phyloP scores from a whole-genome alignment of 2,113 vertebrate genomes.

The Urocitellus parryii region DNA sequence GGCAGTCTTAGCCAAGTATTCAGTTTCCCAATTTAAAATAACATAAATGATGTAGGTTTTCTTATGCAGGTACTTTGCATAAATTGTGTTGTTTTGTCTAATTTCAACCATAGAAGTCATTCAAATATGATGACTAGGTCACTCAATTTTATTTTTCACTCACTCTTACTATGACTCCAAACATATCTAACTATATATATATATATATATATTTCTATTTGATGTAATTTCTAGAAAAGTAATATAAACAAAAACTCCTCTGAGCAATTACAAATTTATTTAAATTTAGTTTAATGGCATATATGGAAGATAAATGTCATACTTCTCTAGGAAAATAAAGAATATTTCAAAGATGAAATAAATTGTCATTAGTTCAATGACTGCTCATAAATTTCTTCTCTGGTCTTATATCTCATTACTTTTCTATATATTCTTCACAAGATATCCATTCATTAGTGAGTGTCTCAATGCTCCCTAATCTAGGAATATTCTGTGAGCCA shows the following conservation, averaged over 20 bases:
- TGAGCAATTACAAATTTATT: background rate
- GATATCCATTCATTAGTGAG: background rate
- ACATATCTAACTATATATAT: background rate
- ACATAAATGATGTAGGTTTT: background rate
- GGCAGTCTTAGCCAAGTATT: slow-evolving; percentile 33
- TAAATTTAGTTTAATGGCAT: background rate
- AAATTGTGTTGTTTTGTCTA: background rate
- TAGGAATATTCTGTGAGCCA: background rate
- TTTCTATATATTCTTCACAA: background rate
- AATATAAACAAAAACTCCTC: background rate
- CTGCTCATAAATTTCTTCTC: background rate
- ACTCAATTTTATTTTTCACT: background rate
- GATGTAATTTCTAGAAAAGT: background rate
- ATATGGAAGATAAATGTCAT: background rate
- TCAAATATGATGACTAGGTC: background rate
- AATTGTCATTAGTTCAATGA: background rate
- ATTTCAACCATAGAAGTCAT: background rate
- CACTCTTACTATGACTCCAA: background rate
- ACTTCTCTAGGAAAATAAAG: background rate
- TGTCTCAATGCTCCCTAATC: background rate
- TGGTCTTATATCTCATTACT: background rate
- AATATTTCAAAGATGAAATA: background rate
- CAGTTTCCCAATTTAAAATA: background rate
- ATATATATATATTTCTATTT: background rate
- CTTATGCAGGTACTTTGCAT: background rate